Conservation (phyloP, 2,888 invertebrate species). For the Tachina grossa region DNA sequence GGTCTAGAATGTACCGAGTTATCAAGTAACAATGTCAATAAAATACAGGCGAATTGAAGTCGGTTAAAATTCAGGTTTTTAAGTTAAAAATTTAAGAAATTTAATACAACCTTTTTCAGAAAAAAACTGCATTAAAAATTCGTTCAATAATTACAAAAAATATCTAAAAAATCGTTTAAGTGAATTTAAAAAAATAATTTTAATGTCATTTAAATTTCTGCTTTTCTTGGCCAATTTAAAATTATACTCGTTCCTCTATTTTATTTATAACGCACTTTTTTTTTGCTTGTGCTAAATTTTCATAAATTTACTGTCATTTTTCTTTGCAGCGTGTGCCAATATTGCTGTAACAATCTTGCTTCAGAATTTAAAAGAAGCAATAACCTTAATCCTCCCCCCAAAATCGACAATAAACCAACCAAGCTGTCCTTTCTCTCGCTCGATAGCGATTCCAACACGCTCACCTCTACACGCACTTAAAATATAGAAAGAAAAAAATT, state of each 20-base stretch:
- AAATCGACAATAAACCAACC: conserved; percentile 58
- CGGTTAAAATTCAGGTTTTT: too few relatives aligned
- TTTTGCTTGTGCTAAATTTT: not conserved
- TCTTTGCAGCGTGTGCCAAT: conserved; percentile 56
- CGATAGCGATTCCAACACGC: not conserved
- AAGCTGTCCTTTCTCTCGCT: conserved; percentile 6
- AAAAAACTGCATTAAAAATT: too few relatives aligned
- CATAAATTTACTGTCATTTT: not conserved
- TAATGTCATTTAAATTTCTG: too few relatives aligned
- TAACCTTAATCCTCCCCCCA: conserved; percentile 23
- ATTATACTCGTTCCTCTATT: not conserved
- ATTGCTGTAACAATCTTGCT: conserved; percentile 29
- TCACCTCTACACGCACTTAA: not conserved
- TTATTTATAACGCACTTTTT: not conserved
- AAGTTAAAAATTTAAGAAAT: not conserved
- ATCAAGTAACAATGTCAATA: too few relatives aligned
- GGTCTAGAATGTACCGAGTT: too few relatives aligned
- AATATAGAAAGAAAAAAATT: not conserved
- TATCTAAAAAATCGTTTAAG: too few relatives aligned
- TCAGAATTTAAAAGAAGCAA: not conserved
- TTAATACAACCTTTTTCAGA: not conserved
- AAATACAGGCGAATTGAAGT: too few relatives aligned
- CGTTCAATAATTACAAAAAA: too few relatives aligned
- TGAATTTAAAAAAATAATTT: too few relatives aligned
- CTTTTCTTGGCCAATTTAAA: too few relatives aligned